A percentile compares a stretch with the other conserved stretches of the same genome.
Conservation (phyloP, 2,797 vertebrate species). For the Pteropus rufus region DNA sequence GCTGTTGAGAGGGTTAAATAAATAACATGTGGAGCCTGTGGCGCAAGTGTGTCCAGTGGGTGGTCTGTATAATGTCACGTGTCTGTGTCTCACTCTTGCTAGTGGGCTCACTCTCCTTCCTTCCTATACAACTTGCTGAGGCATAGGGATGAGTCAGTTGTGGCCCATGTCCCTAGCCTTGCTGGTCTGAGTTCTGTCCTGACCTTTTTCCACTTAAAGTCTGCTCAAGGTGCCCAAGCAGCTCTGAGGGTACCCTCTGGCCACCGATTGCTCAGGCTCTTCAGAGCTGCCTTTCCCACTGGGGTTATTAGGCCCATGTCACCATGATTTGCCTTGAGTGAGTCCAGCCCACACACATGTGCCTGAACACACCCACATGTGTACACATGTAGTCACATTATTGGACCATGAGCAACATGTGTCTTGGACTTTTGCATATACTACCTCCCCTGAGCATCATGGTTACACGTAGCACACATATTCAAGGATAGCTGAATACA, state of each 20-base stretch:
- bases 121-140: neutral
- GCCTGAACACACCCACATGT: too few species aligned
- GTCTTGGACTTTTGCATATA: neutral
- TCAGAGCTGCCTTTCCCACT: neutral
- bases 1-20: neutral
- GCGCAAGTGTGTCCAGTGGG: neutral
- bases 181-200: neutral
- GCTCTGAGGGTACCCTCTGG: neutral
- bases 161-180: neutral
- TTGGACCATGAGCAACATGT: neutral
- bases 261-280: neutral
- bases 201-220: neutral
- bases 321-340: fast-evolving
- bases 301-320: neutral
- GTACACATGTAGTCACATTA: neutral
- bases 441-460: neutral
- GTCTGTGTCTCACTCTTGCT: neutral
- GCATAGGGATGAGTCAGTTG: neutral
- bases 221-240: neutral
- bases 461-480: fast-evolving
- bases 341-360: fast-evolving
- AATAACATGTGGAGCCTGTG: neutral
- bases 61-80: neutral
- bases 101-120: neutral
- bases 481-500: neutral